Evolutionary conservation across 2,888 invertebrate genomes (phyloP).

Genomic region (Pachymerium ferrugineum): DNA sequence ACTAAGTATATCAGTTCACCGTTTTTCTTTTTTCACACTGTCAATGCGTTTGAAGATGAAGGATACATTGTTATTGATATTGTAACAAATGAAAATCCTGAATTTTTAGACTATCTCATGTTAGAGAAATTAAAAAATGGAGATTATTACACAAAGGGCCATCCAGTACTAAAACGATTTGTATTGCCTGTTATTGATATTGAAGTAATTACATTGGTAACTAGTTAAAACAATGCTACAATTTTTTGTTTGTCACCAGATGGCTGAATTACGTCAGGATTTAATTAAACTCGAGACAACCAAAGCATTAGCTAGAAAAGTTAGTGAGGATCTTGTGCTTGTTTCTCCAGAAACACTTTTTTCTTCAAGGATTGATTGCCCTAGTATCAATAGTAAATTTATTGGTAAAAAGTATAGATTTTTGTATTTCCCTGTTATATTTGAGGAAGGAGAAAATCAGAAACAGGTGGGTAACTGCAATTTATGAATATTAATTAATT

Average conservation of each 20-base stretch:
- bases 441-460: slow-evolving; percentile 40
- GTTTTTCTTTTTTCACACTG: slow-evolving; percentile 53
- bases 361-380: slow-evolving; percentile 46
- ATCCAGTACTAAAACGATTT: slow-evolving; percentile 33
- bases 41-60: slow-evolving; percentile 53
- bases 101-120: slow-evolving; percentile 45
- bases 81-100: slow-evolving; percentile 45
- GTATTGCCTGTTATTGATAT: slow-evolving; percentile 34
- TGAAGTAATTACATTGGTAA: slow-evolving; percentile 36
- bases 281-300: slow-evolving; percentile 45
- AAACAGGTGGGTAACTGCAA: not conserved
- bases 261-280: slow-evolving; percentile 42
- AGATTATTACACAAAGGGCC: slow-evolving; percentile 37
- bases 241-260: not conserved
- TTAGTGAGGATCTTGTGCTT: slow-evolving; percentile 42
- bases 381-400: slow-evolving; percentile 50
- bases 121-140: slow-evolving; percentile 42
- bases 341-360: slow-evolving; percentile 37
- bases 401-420: slow-evolving; percentile 51
- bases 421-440: slow-evolving; percentile 49
- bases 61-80: slow-evolving; percentile 47
- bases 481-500: not conserved
- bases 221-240: not conserved
- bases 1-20: slow-evolving; percentile 47
- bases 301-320: slow-evolving; percentile 46